Conservation (phyloP, 2,113 vertebrate species). For the Sander lucioperca region DNA sequence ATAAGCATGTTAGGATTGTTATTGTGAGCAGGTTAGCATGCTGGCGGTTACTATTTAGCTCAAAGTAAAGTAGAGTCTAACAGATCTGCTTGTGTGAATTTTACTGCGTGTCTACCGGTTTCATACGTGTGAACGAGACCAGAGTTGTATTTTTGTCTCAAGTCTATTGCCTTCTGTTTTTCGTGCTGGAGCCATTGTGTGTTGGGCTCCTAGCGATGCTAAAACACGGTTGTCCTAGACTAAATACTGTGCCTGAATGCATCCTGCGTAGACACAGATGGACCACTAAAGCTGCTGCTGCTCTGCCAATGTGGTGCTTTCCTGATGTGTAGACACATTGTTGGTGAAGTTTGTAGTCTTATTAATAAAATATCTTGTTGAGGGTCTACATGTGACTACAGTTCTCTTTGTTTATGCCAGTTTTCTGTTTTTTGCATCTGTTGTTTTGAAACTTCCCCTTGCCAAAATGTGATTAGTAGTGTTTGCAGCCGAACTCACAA, state of each 20-base stretch:
- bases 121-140: neutral
- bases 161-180: neutral
- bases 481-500: too few relatives aligned
- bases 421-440: neutral
- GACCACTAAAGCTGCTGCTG: too few relatives aligned
- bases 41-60: neutral
- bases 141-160: neutral
- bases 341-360: too few relatives aligned
- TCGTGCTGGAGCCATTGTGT: neutral
- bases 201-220: neutral
- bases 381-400: neutral
- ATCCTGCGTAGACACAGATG: too few relatives aligned
- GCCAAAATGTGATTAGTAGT: neutral
- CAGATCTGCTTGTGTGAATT: neutral
- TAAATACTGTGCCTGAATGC: too few relatives aligned
- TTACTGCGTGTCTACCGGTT: neutral
- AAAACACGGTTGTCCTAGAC: neutral
- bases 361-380: neutral
- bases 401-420: neutral
- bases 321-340: too few relatives aligned
- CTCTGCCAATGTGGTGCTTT: too few relatives aligned
- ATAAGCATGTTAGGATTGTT: neutral
- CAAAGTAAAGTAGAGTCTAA: neutral
- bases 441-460: neutral
- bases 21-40: neutral